Evolutionary conservation across 2,888 invertebrate genomes (phyloP).

Genomic region (Pseudanteris insignis): DNA sequence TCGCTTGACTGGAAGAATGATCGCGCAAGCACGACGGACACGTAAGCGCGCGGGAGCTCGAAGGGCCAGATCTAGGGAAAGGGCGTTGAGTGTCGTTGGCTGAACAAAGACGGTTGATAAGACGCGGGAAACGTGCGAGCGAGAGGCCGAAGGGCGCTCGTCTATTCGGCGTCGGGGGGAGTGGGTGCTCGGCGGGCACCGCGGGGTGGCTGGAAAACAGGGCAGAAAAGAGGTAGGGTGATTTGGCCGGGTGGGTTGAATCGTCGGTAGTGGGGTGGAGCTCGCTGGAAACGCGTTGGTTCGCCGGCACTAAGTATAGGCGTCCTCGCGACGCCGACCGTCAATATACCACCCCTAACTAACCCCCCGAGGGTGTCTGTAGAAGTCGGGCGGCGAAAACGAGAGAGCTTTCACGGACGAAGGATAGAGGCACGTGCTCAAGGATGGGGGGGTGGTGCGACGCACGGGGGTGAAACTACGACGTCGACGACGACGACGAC

Average conservation of each 20-base stretch:
- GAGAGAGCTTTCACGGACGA: slow-evolving; percentile 44
- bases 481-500: slow-evolving; percentile 23
- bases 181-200: slow-evolving; percentile 32
- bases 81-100: slow-evolving; percentile 7
- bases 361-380: slow-evolving; percentile 47
- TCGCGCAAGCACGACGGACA: slow-evolving; percentile 10
- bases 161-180: slow-evolving; percentile 23
- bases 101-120: slow-evolving; percentile 44
- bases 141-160: slow-evolving; percentile 25
- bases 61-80: slow-evolving; percentile 6
- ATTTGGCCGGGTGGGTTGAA: slow-evolving; percentile 35
- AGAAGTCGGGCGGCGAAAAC: slow-evolving; percentile 51
- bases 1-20: slow-evolving; percentile 5
- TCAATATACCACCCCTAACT: slow-evolving; percentile 61
- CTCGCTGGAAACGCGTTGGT: slow-evolving; percentile 61
- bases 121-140: slow-evolving; percentile 14
- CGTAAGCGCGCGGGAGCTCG: slow-evolving; percentile 7
- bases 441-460: slow-evolving; percentile 37
- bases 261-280: slow-evolving; percentile 47
- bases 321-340: slow-evolving; percentile 67
- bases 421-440: slow-evolving; percentile 31
- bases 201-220: slow-evolving; percentile 46
- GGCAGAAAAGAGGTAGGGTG: slow-evolving; percentile 39
- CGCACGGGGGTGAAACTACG: slow-evolving; percentile 2
- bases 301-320: slow-evolving; percentile 66